These are phyloP conservation scores for Ciona savignyi DNA, from an alignment of 23 tunicate species.

Conservation along the genomic window DNA sequence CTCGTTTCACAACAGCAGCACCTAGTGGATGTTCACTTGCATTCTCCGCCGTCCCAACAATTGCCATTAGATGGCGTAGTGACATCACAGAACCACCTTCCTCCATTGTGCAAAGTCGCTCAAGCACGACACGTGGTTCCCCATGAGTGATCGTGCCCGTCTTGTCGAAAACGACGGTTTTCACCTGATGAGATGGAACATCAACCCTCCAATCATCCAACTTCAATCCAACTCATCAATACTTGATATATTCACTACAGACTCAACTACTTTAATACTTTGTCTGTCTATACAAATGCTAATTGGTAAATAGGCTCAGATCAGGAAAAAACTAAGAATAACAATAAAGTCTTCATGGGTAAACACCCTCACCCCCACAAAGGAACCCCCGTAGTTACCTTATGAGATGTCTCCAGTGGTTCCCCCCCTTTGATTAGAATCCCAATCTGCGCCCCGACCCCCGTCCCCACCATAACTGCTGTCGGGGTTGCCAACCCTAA, in stretches of 20 bases:
- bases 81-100: slow-evolving; percentile 68
- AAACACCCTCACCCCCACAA: too few relatives aligned
- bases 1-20: slow-evolving; percentile 81
- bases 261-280: too few relatives aligned
- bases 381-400: too few relatives aligned
- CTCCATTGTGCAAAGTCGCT: slow-evolving; percentile 42
- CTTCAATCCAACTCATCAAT: too few relatives aligned
- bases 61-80: slow-evolving; percentile 49
- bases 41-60: slow-evolving; percentile 89
- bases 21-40: slow-evolving; percentile 99
- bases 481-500: slow-evolving; percentile 99
- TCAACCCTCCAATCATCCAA: too few relatives aligned
- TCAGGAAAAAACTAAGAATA: too few relatives aligned
- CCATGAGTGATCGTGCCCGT: slow-evolving; percentile 99
- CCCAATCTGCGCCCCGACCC: slow-evolving; percentile 97
- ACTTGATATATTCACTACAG: too few relatives aligned
- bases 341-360: too few relatives aligned
- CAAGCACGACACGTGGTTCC: slow-evolving; percentile 63
- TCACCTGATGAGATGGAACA: too few relatives aligned
- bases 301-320: too few relatives aligned
- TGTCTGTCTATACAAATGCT: too few relatives aligned
- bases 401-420: slow-evolving; percentile 95
- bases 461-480: slow-evolving; percentile 99
- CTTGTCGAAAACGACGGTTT: slow-evolving; percentile 96
- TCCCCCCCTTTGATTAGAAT: slow-evolving; percentile 96